Conservation (phyloP, 2,113 vertebrate species). For the Semnopithecus entellus region DNA sequence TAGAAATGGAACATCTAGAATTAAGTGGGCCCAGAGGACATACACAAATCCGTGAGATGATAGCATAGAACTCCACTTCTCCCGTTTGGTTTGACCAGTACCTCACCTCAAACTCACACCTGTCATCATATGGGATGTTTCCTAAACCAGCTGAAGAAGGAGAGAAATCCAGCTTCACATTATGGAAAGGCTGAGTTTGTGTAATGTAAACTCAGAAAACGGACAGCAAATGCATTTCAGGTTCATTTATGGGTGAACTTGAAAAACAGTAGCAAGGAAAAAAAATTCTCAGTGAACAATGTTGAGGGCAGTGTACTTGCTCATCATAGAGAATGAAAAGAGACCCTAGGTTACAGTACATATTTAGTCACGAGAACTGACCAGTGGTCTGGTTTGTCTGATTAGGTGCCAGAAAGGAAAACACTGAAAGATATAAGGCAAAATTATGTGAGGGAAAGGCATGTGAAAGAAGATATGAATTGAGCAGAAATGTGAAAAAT, state of each 20-base stretch:
- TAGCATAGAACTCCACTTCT: background rate
- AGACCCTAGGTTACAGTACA: background rate
- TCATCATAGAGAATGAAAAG: background rate
- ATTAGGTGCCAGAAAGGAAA: background rate
- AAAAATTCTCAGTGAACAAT: background rate
- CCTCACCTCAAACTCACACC: background rate
- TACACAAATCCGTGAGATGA: background rate
- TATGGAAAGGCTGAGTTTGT: background rate
- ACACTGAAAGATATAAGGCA: background rate
- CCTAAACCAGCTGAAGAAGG: background rate
- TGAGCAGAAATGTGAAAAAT: background rate
- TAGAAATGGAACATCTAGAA: background rate
- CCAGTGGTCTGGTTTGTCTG: too few relatives aligned
- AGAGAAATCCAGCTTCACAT: background rate
- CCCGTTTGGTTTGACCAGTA: rapidly evolving
- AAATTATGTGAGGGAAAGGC: background rate
- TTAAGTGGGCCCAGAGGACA: too few relatives aligned
- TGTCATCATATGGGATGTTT: background rate
- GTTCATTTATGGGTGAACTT: background rate
- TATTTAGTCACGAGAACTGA: background rate
- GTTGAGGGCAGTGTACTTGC: background rate
- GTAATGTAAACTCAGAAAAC: background rate
- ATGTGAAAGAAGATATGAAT: background rate
- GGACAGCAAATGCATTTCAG: background rate
- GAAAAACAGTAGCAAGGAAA: background rate